These are phyloP conservation scores for Paratrypauchen microcephalus DNA, from an alignment of 2,797 vertebrate genomes.

Conservation along the genomic window DNA sequence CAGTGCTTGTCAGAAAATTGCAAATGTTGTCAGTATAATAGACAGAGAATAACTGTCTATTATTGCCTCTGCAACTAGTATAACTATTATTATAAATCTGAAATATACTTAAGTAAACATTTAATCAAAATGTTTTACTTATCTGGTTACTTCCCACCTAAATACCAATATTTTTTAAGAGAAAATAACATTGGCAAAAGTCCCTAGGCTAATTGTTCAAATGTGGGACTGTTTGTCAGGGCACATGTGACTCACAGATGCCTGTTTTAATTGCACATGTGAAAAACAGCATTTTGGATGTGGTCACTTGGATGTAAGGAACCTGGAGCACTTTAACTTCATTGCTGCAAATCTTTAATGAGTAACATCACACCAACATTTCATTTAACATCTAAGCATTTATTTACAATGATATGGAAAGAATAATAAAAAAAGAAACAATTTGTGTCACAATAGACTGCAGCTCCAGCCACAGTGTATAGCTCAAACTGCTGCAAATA, in stretches of 20 bases:
- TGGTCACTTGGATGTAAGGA: slow-evolving; percentile 35
- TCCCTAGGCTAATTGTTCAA: slow-evolving; percentile 27
- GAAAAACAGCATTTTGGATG: slow-evolving; percentile 44
- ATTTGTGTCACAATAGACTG: slow-evolving; percentile 40
- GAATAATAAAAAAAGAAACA: slow-evolving; percentile 21
- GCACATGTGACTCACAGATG: slow-evolving; percentile 65
- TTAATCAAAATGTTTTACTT: neutral
- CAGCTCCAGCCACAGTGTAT: slow-evolving; percentile 30
- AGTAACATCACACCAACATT: slow-evolving; percentile 14
- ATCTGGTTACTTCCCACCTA: neutral
- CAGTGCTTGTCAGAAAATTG: no score
- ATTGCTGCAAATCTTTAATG: slow-evolving; percentile 34
- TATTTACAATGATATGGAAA: slow-evolving; percentile 12
- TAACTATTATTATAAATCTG: neutral
- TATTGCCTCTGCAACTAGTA: neutral
- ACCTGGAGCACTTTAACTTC: slow-evolving; percentile 18
- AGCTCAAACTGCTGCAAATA: slow-evolving; percentile 37
- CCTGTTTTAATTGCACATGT: slow-evolving; percentile 34
- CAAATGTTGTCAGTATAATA: no score
- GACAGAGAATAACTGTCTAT: no score
- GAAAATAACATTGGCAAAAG: slow-evolving; percentile 29
- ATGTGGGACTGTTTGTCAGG: slow-evolving; percentile 32
- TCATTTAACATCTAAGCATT: slow-evolving; percentile 12
- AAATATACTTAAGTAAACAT: neutral
- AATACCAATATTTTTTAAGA: slow-evolving; percentile 28